A percentile compares a stretch with the other conserved stretches of the same genome.
Evolutionary conservation across 1,140 invertebrate genomes (phyloP).

Genomic region (Leptinotarsa lineolata): DNA sequence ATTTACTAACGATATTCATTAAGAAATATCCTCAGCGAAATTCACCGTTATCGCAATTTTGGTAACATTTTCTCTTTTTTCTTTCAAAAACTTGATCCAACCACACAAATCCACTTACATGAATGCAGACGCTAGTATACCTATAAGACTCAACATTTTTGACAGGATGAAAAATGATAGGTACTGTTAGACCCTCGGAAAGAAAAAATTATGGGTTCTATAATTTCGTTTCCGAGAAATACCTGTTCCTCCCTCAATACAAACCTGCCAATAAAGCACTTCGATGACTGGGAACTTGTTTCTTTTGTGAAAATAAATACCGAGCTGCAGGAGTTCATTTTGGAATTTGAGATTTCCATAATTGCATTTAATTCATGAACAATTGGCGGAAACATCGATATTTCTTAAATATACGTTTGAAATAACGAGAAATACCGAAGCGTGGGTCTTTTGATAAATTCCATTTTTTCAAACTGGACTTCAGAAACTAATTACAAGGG

Average conservation of each 20-base stretch:
- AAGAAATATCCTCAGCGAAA: too few relatives aligned
- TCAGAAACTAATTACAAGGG: too few relatives aligned
- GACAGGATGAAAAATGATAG: background rate
- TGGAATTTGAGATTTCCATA: background rate
- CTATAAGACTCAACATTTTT: background rate
- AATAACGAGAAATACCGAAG: too few relatives aligned
- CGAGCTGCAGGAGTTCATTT: background rate
- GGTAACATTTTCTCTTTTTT: too few relatives aligned
- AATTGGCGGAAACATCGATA: conserved; percentile 3
- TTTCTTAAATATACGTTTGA: too few relatives aligned
- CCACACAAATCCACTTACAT: background rate
- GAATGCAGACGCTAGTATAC: background rate
- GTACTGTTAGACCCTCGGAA: background rate
- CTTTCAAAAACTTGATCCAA: too few relatives aligned
- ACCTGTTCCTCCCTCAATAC: background rate
- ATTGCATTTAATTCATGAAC: background rate
- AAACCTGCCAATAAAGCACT: background rate
- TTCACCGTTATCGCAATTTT: too few relatives aligned
- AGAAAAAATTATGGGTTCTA: conserved; percentile 1
- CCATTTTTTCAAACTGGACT: too few relatives aligned
- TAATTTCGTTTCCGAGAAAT: conserved; percentile 8
- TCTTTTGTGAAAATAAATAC: background rate
- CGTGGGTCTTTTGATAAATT: too few relatives aligned
- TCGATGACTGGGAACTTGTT: background rate
- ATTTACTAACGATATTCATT: too few relatives aligned